Percentiles rank a stretch among this genome's conserved stretches.
These are phyloP conservation scores for Drosophila mayri DNA, from an alignment of 1,140 invertebrate genomes.

Conservation along the genomic window DNA sequence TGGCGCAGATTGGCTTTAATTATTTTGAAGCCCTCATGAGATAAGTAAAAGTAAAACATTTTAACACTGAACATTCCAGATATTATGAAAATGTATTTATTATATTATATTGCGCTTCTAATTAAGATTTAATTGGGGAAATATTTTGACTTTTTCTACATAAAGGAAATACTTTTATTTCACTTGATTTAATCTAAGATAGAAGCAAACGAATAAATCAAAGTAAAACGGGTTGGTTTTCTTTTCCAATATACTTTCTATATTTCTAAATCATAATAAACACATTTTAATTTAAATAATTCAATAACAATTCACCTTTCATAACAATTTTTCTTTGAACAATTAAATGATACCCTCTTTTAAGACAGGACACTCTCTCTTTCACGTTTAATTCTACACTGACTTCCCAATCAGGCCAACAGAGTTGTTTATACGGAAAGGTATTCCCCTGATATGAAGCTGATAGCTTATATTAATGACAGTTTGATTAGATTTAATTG, in stretches of 20 bases:
- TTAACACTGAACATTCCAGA: not conserved
- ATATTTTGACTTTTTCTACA: too few relatives aligned
- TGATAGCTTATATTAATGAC: constrained; percentile 36
- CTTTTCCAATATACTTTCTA: too few relatives aligned
- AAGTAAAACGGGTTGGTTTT: not conserved
- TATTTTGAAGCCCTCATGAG: not conserved
- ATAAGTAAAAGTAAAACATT: not conserved
- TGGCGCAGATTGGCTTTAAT: not conserved
- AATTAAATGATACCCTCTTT: not conserved
- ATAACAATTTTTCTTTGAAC: not conserved
- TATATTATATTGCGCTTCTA: too few relatives aligned
- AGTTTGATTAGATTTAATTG: constrained; percentile 47
- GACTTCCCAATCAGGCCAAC: not conserved
- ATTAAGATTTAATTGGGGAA: too few relatives aligned
- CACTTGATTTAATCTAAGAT: too few relatives aligned
- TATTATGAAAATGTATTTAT: too few relatives aligned
- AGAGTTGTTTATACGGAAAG: constrained; percentile 7
- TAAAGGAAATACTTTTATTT: not conserved
- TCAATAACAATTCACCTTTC: constrained; percentile 14
- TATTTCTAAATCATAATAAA: not conserved
- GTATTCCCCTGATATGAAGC: constrained; percentile 17
- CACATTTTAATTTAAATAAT: not conserved
- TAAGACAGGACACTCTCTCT: not conserved
- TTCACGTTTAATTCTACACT: constrained; percentile 13
- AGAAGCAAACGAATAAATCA: not conserved